Percentiles rank a stretch among this genome's conserved stretches.
Conservation (phyloP, 2,797 vertebrate species). For the Adelosebastes latens region DNA sequence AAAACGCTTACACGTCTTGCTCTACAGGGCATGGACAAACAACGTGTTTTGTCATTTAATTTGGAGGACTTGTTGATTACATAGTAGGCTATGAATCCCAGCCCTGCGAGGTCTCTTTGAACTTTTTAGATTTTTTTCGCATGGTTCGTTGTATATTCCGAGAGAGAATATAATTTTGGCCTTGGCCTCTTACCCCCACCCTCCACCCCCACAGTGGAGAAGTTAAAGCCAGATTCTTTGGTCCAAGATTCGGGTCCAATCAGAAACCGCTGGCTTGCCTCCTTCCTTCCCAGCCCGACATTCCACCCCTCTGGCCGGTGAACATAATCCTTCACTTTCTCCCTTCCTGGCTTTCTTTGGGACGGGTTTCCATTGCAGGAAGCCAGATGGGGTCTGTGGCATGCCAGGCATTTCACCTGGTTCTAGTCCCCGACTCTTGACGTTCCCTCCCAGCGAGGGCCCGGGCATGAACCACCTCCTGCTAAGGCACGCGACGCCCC, state of each 20-base stretch:
- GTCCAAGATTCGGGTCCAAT: constrained; percentile 1
- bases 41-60: background rate
- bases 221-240: background rate
- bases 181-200: background rate
- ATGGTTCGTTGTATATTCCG: background rate
- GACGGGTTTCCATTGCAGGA: constrained; percentile 39
- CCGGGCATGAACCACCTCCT: constrained; percentile 40
- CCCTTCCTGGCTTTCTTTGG: constrained; percentile 10
- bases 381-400: constrained; percentile 56
- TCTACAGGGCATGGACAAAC: background rate
- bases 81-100: background rate
- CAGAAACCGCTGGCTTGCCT: constrained; percentile 1
- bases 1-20: background rate
- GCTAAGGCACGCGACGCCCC: constrained; percentile 53
- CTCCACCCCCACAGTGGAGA: background rate
- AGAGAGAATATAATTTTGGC: background rate
- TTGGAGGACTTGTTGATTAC: background rate
- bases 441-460: constrained; percentile 7
- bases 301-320: constrained; percentile 15
- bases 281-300: background rate
- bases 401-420: constrained; percentile 66
- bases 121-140: background rate
- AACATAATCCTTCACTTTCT: constrained; percentile 47
- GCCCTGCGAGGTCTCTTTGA: background rate
- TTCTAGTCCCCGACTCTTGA: constrained; percentile 36